These are phyloP conservation scores for Nemoura dubitans DNA, from an alignment of 2,888 invertebrate genomes.

Conservation along the genomic window DNA sequence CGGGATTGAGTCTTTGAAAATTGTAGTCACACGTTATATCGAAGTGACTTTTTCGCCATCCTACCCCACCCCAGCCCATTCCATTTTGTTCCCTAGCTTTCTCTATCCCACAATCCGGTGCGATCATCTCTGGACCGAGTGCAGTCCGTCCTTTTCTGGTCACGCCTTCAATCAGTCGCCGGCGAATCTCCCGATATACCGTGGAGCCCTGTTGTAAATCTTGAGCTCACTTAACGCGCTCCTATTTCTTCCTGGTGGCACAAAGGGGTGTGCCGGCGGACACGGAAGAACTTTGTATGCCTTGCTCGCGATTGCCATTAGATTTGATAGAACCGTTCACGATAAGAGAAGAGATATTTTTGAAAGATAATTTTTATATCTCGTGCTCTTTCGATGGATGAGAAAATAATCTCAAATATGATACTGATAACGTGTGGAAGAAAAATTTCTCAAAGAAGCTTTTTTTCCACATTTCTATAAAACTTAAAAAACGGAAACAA, in stretches of 20 bases:
- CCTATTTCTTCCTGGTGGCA: background rate
- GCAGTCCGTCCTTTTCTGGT: background rate
- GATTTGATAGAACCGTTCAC: background rate
- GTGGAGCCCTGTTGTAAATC: background rate
- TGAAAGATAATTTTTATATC: background rate
- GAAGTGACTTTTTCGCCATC: background rate
- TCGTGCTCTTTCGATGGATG: background rate
- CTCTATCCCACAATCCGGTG: background rate
- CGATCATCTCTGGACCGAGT: background rate
- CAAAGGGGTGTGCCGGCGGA: background rate
- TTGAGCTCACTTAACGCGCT: background rate
- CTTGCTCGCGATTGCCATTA: background rate
- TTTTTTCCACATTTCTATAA: no score
- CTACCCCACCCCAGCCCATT: background rate
- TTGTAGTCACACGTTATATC: slow-evolving; percentile 12
- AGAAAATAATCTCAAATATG: no score
- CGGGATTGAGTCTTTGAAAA: slow-evolving; percentile 7
- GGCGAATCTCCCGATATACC: background rate
- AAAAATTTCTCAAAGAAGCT: no score
- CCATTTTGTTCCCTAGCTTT: background rate
- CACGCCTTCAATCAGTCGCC: background rate
- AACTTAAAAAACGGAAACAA: no score
- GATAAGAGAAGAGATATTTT: background rate
- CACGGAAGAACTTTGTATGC: background rate
- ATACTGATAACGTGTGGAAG: no score